phyloP scores from a whole-genome alignment of 2,113 vertebrate genomes.

The Proteles cristata region DNA sequence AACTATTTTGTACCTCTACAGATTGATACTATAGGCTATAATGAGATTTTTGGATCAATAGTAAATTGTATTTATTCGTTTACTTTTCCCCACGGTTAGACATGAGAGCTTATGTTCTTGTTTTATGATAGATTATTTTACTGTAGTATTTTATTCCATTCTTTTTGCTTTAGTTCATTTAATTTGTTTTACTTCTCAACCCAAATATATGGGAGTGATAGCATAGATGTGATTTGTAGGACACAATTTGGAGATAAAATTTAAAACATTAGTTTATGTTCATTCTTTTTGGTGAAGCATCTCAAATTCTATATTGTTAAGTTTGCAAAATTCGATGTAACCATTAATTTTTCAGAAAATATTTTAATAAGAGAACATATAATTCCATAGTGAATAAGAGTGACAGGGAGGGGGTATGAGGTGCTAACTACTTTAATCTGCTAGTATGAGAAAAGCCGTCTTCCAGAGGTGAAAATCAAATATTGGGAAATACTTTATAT shows the following conservation, averaged over 20 bases:
- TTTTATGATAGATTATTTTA: background rate
- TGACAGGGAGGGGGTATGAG: background rate
- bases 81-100: background rate
- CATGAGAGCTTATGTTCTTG: background rate
- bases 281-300: constrained; percentile 4
- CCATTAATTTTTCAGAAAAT: background rate
- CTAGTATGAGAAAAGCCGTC: background rate
- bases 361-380: background rate
- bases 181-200: background rate
- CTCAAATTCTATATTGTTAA: background rate
- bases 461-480: constrained; percentile 24
- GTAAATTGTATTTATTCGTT: constrained; percentile 4
- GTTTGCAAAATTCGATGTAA: background rate
- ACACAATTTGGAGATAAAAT: background rate
- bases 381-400: background rate
- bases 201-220: background rate
- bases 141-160: background rate
- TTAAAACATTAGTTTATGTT: constrained; percentile 2
- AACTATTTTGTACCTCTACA: background rate
- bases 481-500: background rate
- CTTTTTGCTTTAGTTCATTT: background rate
- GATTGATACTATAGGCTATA: background rate
- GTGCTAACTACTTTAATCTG: background rate
- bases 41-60: constrained; percentile 31
- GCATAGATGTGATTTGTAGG: background rate